phyloP scores from a whole-genome alignment of 2,797 vertebrate species.

The Pangasius macronema region DNA sequence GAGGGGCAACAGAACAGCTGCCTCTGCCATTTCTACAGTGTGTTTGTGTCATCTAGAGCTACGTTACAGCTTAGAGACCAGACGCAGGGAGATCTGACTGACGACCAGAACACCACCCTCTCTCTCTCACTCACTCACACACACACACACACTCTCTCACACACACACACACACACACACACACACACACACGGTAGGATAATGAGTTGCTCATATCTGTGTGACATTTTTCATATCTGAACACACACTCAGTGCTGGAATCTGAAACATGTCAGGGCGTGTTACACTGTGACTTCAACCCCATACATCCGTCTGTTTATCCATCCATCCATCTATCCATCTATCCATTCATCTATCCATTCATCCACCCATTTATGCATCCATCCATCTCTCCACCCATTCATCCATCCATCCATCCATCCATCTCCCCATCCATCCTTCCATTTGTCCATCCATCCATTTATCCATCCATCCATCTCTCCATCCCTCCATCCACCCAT shows the following conservation, averaged over 20 bases:
- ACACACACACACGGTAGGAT: neutral
- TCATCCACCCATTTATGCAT: neutral
- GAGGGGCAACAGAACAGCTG: slow-evolving; percentile 70
- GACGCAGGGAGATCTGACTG: neutral
- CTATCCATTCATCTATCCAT: neutral
- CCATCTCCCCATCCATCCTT: neutral
- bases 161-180: neutral
- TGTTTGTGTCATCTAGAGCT: slow-evolving; percentile 74
- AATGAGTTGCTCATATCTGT: neutral
- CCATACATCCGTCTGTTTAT: neutral
- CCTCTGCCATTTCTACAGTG: slow-evolving; percentile 68
- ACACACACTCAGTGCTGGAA: neutral
- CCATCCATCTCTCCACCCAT: neutral
- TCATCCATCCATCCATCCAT: neutral
- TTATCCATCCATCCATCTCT: neutral
- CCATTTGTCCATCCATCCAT: neutral
- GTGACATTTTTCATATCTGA: neutral
- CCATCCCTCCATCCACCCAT: neutral
- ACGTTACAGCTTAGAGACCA: slow-evolving; percentile 41
- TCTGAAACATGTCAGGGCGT: neutral
- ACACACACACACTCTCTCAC: neutral
- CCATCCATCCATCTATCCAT: neutral
- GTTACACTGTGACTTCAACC: neutral
- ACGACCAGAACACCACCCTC: neutral
- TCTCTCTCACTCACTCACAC: neutral